phyloP scores from a whole-genome alignment of 2,113 vertebrate species.

The Perognathus longimembris region DNA sequence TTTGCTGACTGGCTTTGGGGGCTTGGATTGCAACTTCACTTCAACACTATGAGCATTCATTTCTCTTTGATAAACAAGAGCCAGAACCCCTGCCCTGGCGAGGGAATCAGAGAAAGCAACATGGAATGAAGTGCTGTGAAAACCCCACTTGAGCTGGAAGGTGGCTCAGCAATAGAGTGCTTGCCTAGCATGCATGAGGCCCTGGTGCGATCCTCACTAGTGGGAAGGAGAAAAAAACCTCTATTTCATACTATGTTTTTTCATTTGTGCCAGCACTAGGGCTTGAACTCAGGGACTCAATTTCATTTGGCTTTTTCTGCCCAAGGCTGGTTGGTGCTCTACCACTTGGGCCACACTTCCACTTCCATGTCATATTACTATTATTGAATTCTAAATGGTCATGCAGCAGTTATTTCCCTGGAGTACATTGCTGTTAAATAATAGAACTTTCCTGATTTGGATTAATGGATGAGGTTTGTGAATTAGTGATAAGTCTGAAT shows the following conservation, averaged over 20 bases:
- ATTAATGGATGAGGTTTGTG: conserved; percentile 45
- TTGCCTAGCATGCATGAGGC: background rate
- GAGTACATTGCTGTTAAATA: conserved; percentile 75
- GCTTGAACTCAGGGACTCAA: too few species aligned
- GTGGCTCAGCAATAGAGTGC: background rate
- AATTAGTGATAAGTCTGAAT: conserved; percentile 76
- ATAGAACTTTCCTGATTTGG: conserved; percentile 73
- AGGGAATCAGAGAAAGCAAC: background rate
- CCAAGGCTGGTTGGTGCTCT: too few species aligned
- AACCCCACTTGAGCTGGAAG: background rate
- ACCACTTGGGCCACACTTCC: too few species aligned
- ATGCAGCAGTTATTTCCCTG: conserved; percentile 75
- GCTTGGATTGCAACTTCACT: background rate
- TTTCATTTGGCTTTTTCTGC: too few species aligned
- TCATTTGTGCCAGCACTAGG: too few species aligned
- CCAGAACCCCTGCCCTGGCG: background rate
- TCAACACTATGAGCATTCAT: background rate
- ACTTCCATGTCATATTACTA: background rate
- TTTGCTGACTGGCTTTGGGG: background rate
- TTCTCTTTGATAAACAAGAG: background rate
- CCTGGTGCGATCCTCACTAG: background rate
- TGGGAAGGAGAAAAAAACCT: too few species aligned
- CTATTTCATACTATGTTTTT: too few species aligned
- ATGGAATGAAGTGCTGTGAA: background rate
- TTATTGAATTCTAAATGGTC: conserved; percentile 60